Base-by-base conservation (phyloP, 2,888 invertebrate genomes). In the Saturnia japonica region DNA sequence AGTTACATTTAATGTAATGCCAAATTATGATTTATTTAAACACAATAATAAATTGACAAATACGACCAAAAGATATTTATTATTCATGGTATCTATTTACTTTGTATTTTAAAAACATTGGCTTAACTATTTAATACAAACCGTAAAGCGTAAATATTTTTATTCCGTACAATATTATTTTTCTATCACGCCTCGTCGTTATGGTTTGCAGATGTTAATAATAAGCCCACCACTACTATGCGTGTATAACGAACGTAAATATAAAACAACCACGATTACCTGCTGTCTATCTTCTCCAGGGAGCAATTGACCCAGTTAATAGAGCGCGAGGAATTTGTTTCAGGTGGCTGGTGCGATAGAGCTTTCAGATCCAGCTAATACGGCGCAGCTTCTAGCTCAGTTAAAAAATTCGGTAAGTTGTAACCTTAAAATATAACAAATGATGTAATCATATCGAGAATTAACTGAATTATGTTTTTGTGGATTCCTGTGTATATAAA, bases 261-360 rank as follows among this genome's bases (percentile, higher is more conserved):
- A 75, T 74, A 78, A 74, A 71, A 71, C 72, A 34, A 71, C 67
- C 71, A 74, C 74, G 79, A 78, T 77, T 77, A 72, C 74, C 75
- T 69, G 67, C 73, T 71, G 75, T 75, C 73, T 71, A 72, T 71
- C 73, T 73, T 77, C 80, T 76, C 78, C 74, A 70, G 85, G 85
- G 86, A 82, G 80, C 86, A 82, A 85, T 90, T 90, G 89, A 90
- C 91, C 91, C 80, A 88, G 80, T 86, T 88, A 84, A 84, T 83
- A 77, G 76, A 85, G 78, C 84, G 78, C 73, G 80, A 78, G 80
- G 74, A 76, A 78, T 71, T 70, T 42, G 67, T 90, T 91, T 78
- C 90, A 94, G 93, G 91, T 93, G 84, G 87, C 91, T 70, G 90
- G 87, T 71, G 90, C 91, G 70, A 85, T 92, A 74, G 91, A 91